These are phyloP conservation scores for Temnothorax rugatulus DNA, from an alignment of 2,888 invertebrate genomes.

Conservation along the genomic window DNA sequence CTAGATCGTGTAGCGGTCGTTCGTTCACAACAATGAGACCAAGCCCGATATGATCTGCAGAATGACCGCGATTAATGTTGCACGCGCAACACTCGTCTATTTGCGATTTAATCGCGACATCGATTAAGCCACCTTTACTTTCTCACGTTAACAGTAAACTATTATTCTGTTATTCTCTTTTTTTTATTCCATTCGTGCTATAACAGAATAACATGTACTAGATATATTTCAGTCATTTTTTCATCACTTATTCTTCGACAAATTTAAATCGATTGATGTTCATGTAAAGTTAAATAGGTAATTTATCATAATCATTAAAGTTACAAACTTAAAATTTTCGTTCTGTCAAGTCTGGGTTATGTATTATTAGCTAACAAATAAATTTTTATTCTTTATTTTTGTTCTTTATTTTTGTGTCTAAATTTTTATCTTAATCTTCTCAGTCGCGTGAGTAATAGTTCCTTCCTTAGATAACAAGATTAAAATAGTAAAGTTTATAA, in stretches of 20 bases:
- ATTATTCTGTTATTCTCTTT: constrained; percentile 13
- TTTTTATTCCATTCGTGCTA: constrained; percentile 2
- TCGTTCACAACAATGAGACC: constrained; percentile 45
- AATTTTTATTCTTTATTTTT: neutral
- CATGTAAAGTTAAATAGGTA: neutral
- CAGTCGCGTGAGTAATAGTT: neutral
- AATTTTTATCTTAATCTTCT: neutral
- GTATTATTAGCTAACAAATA: neutral
- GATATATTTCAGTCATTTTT: neutral
- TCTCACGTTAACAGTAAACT: neutral
- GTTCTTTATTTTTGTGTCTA: neutral
- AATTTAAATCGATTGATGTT: neutral
- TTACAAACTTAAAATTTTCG: neutral
- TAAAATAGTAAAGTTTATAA: neutral
- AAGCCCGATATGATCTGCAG: constrained; percentile 22
- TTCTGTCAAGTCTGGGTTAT: neutral
- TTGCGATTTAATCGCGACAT: constrained; percentile 29
- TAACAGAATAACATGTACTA: neutral
- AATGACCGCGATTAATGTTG: constrained; percentile 39
- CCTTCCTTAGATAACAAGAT: neutral
- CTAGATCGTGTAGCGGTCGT: constrained; percentile 58
- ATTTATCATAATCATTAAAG: neutral
- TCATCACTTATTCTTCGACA: neutral
- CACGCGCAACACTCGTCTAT: neutral
- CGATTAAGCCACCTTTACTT: constrained; percentile 20